Evolutionary conservation across 2,113 vertebrate genomes (phyloP), one percentile per base, ranked within the genome.

Genomic region (Rhea americana): DNA sequence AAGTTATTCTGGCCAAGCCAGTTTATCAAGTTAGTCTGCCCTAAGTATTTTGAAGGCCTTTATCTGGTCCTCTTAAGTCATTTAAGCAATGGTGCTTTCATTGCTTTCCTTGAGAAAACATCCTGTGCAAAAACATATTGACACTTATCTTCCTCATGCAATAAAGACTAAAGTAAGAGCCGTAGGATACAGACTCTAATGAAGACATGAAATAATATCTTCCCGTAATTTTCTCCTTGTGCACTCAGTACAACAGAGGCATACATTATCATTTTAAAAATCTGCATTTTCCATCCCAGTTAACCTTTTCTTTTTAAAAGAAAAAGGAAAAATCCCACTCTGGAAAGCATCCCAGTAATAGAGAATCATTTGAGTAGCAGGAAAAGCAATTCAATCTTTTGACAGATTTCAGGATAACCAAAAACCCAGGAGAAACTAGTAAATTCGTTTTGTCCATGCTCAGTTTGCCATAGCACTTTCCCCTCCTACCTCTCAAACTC

Each of bases 381-480:
- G 91, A 95, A 88, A 95, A 85, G 82, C 89, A 95, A 95, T 93
- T 95, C 75, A 82, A 86, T 92, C 93, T 96, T 87, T 84, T 95
- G 91, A 86, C 77, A 93, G 91, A 90, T 95, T 97, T 95, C 86
- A 94, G 85, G 90, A 96, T 95, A 95, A 97, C 91, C 84, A 91
- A 96, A 97, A 92, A 93, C 89, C 65, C 86, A 93, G 59, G 72
- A 92, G 94, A 96, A 97, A 95, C 58, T 75, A 94, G 84, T 82
- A 92, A 93, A 95, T 96, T 96, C 94, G 59, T 84, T 97, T 93
- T 94, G 73, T 94, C 96, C 93, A 90, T 75, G 75, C 95, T 95
- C 92, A 95, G 84, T 97, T 97, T 96, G 91, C 72, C 78, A 65
- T 45, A 93, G 81, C 73, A 77, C 56, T 95, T 94, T 51, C 73